Evolutionary conservation across 1,140 invertebrate genomes (phyloP).

Genomic region (Aphaenogaster rudis): DNA sequence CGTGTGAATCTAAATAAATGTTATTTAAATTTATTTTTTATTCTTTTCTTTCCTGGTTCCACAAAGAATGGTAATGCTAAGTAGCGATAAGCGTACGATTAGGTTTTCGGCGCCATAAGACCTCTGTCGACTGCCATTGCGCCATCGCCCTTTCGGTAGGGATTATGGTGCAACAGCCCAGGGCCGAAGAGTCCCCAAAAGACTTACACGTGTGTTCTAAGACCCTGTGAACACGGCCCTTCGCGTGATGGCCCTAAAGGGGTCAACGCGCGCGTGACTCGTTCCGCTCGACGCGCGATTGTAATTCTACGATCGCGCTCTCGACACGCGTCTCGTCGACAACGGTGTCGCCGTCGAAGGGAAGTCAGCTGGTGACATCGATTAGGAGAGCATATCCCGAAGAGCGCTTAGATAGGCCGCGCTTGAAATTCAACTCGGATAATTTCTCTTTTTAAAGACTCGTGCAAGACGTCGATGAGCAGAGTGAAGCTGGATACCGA

Average conservation of each 20-base stretch:
- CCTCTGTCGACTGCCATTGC: not conserved
- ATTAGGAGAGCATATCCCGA: conserved; percentile 73
- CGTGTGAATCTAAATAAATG: not conserved
- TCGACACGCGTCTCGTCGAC: conserved; percentile 15
- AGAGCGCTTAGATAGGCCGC: conserved; percentile 44
- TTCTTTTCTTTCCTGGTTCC: not conserved
- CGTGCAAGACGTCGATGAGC: not conserved
- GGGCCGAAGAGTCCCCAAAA: conserved; percentile 71
- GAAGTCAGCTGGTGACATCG: conserved; percentile 74
- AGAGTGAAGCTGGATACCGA: not conserved
- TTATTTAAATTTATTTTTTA: not conserved
- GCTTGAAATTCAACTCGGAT: conserved; percentile 10
- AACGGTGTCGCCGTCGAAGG: conserved; percentile 53
- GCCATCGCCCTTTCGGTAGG: conserved; percentile 52
- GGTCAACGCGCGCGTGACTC: conserved; percentile 60
- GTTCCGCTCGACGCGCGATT: conserved; percentile 24
- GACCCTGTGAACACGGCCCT: conserved; percentile 79
- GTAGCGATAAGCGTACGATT: not conserved
- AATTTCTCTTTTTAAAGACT: conserved; percentile 23
- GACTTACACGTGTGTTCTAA: conserved; percentile 71
- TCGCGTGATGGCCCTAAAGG: conserved; percentile 74
- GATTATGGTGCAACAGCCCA: conserved; percentile 49
- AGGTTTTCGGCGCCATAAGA: not conserved
- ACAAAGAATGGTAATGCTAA: too few species aligned
- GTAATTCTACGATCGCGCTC: conserved; percentile 4